phyloP scores from a whole-genome alignment of 92 coral and sea anemone species.

The Metridium senile region DNA sequence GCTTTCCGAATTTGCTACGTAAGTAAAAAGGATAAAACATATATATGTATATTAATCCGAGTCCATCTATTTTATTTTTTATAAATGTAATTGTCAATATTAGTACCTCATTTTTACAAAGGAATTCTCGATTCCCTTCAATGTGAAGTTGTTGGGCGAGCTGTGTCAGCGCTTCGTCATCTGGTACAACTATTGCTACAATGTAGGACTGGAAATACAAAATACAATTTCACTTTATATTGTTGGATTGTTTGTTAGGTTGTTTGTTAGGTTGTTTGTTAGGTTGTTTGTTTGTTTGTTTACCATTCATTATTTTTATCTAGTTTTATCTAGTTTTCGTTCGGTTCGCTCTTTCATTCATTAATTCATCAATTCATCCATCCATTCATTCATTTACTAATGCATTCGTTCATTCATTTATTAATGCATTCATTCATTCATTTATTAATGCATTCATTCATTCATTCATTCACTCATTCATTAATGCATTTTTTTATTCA shows the following conservation, averaged over 20 bases:
- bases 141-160: conserved; percentile 67
- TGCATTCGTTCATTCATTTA: too few relatives aligned
- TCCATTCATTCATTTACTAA: too few relatives aligned
- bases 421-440: too few relatives aligned
- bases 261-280: too few relatives aligned
- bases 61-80: neutral
- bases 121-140: conserved; percentile 49
- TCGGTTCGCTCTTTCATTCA: too few relatives aligned
- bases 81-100: neutral
- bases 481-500: neutral
- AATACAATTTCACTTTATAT: neutral
- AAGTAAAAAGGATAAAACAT: neutral
- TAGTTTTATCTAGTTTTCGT: too few relatives aligned
- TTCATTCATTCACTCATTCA: too few relatives aligned
- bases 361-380: too few relatives aligned
- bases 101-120: conserved; percentile 73
- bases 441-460: too few relatives aligned
- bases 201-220: conserved; percentile 65
- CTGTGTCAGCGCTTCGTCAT: conserved; percentile 67
- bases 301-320: too few relatives aligned
- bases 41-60: neutral
- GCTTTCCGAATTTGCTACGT: conserved; percentile 62
- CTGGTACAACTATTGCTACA: conserved; percentile 84
- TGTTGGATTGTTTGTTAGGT: neutral
- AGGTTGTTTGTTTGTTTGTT: too few relatives aligned